phyloP scores from a whole-genome alignment of 2,888 invertebrate species.

The Microctonus brassicae region DNA sequence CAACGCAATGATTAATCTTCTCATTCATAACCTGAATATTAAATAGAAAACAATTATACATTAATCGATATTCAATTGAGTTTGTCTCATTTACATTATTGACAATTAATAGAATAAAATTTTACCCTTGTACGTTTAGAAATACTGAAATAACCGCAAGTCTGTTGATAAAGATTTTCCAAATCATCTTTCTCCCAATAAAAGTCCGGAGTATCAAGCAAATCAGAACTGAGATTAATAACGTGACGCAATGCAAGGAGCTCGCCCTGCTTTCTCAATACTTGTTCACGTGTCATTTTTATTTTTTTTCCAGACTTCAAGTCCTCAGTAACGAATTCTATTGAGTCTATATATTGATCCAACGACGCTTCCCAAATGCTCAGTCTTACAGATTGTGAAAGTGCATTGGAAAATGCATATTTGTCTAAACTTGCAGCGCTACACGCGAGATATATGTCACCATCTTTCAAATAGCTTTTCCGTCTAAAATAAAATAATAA shows the following conservation, averaged over 20 bases:
- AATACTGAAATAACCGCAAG: conserved; percentile 88
- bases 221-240: conserved; percentile 93
- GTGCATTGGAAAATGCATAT: conserved; percentile 94
- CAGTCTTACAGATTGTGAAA: conserved; percentile 93
- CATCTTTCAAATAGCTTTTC: conserved; percentile 69
- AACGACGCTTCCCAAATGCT: conserved; percentile 94
- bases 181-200: conserved; percentile 97
- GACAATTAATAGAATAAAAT: not conserved
- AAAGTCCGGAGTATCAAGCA: conserved; percentile 96
- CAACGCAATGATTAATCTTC: conserved; percentile 93
- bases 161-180: conserved; percentile 86
- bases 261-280: conserved; percentile 86
- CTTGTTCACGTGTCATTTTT: conserved; percentile 78
- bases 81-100: not conserved
- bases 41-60: not conserved
- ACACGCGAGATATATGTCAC: conserved; percentile 72
- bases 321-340: conserved; percentile 84
- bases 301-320: conserved; percentile 83
- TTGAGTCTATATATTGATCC: conserved; percentile 85
- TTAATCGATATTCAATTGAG: not conserved
- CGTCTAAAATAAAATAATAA: conserved; percentile 57
- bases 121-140: conserved; percentile 84
- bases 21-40: conserved; percentile 89
- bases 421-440: conserved; percentile 81
- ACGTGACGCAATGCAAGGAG: conserved; percentile 89